These are phyloP conservation scores for Trichopoda pennipes DNA, from an alignment of 2,888 invertebrate species.

Conservation along the genomic window DNA sequence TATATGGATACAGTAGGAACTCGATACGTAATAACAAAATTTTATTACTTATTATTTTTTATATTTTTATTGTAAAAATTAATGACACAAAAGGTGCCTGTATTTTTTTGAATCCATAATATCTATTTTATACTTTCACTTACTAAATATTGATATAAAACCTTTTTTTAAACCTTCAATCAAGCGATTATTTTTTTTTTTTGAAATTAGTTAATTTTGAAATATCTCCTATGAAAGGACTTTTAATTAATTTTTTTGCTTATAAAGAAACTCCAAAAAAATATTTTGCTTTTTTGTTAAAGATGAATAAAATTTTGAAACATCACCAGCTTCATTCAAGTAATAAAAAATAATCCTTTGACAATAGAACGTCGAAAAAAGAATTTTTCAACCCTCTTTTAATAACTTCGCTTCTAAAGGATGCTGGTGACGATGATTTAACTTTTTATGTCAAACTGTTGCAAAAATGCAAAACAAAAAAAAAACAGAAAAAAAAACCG, in stretches of 20 bases:
- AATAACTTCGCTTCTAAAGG: constrained; percentile 24
- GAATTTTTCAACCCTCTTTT: constrained; percentile 61
- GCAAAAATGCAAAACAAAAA: constrained; percentile 52
- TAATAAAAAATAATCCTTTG: constrained; percentile 62
- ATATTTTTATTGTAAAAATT: too few relatives aligned
- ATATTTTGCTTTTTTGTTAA: neutral
- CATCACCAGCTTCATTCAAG: constrained; percentile 37
- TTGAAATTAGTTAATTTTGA: neutral
- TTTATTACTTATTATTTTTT: too few relatives aligned
- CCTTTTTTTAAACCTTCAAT: neutral
- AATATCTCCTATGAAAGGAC: neutral
- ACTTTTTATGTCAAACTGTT: constrained; percentile 61
- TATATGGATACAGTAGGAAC: too few relatives aligned
- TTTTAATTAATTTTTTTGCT: neutral
- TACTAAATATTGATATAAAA: too few relatives aligned
- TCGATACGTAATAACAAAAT: too few relatives aligned
- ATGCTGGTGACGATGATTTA: constrained; percentile 44
- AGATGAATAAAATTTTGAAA: neutral
- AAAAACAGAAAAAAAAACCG: neutral
- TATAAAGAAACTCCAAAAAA: neutral
- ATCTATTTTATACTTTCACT: too few relatives aligned
- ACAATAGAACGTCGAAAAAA: constrained; percentile 51
- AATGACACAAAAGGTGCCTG: too few relatives aligned
- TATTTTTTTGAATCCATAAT: too few relatives aligned
- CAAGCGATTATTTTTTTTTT: neutral